Evolutionary conservation across 2,797 vertebrate species (phyloP).

Genomic region (Garrulus glandarius): DNA sequence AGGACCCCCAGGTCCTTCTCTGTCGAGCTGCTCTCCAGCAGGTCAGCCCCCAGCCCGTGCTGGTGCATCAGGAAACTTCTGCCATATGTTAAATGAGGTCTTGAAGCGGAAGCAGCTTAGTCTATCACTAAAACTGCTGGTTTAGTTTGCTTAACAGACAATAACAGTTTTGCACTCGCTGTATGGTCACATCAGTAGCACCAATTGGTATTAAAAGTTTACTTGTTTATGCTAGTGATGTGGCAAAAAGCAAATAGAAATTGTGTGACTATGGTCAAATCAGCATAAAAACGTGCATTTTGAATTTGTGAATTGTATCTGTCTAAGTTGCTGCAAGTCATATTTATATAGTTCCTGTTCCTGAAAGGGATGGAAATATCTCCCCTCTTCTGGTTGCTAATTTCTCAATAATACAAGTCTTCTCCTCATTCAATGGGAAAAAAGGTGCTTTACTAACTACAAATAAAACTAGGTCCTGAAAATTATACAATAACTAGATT

Average conservation of each 20-base stretch:
- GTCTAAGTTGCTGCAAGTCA: not conserved
- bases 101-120: not conserved
- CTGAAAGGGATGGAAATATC: not conserved
- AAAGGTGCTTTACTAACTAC: not conserved
- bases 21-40: not conserved
- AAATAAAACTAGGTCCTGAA: not conserved
- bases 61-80: not conserved
- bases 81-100: fast-evolving
- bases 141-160: not conserved
- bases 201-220: not conserved
- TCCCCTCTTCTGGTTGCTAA: not conserved
- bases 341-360: not conserved
- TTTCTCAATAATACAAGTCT: not conserved
- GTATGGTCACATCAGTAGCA: not conserved
- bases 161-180: not conserved
- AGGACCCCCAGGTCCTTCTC: not conserved
- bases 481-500: not conserved
- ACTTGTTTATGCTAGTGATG: not conserved
- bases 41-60: too few species aligned
- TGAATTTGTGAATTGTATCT: not conserved
- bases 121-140: not conserved
- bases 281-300: not conserved
- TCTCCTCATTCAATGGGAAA: not conserved
- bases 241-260: not conserved
- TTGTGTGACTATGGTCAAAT: not conserved